These are phyloP conservation scores for Pocillopora meandrina DNA, from an alignment of 92 coral and sea anemone genomes.

Conservation along the genomic window DNA sequence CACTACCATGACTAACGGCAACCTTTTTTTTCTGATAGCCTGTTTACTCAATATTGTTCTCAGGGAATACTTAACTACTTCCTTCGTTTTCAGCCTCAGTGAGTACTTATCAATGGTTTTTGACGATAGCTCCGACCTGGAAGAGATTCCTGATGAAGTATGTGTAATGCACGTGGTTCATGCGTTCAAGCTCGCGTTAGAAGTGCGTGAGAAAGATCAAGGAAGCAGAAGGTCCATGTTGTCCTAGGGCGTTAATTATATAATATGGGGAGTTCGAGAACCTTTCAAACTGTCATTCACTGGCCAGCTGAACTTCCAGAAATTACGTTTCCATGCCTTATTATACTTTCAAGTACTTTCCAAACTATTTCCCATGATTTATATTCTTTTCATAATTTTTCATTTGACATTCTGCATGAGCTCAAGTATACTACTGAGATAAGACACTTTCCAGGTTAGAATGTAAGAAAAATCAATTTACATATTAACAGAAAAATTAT, in stretches of 20 bases:
- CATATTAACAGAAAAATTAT: too few species aligned
- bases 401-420: too few species aligned
- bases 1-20: too few species aligned
- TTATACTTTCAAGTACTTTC: too few species aligned
- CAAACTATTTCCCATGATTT: too few species aligned
- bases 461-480: too few species aligned
- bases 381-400: too few species aligned
- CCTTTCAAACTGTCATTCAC: not conserved
- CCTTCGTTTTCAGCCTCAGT: conserved; percentile 35
- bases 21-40: too few species aligned
- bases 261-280: not conserved
- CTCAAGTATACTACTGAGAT: too few species aligned
- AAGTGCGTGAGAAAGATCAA: conserved; percentile 50
- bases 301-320: too few species aligned
- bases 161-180: conserved; percentile 55
- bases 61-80: not conserved
- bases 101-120: conserved; percentile 44
- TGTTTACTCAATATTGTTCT: not conserved
- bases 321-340: too few species aligned
- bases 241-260: not conserved
- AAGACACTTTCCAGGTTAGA: too few species aligned
- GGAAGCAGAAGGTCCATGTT: conserved; percentile 42
- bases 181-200: conserved; percentile 66
- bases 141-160: conserved; percentile 43
- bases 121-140: conserved; percentile 22